Conservation (phyloP, 2,797 vertebrate genomes). For the Phataginus tricuspis region DNA sequence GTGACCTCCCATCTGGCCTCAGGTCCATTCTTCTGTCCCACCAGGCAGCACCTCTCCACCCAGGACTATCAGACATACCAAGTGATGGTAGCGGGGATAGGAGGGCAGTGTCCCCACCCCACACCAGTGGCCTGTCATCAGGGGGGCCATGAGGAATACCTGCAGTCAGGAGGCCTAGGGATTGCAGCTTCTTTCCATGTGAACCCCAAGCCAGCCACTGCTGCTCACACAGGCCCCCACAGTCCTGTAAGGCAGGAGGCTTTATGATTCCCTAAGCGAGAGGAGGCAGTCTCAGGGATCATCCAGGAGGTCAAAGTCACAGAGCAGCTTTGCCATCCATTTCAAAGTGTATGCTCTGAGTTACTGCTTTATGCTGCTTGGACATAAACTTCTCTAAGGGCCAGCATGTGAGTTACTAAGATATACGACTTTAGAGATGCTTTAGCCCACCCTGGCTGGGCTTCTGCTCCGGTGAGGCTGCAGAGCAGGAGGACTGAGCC, state of each 20-base stretch:
- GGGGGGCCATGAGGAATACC: not conserved
- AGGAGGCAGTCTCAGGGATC: not conserved
- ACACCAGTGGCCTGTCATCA: not conserved
- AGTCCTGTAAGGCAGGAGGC: not conserved
- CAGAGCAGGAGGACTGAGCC: not conserved
- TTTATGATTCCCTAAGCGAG: not conserved
- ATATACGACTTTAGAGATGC: not conserved
- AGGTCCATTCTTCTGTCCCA: not conserved
- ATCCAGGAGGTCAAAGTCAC: not conserved
- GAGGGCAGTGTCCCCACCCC: not conserved
- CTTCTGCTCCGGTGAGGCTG: not conserved
- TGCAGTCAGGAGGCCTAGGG: not conserved
- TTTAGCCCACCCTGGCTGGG: accelerated
- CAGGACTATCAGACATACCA: not conserved
- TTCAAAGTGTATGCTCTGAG: not conserved
- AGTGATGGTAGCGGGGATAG: not conserved
- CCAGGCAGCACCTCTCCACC: not conserved
- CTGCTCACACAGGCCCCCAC: not conserved
- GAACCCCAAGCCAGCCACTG: not conserved
- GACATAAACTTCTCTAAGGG: not conserved
- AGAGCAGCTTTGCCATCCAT: not conserved
- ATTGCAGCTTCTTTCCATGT: not conserved
- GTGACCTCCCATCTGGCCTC: not conserved
- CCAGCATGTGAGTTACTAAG: not conserved
- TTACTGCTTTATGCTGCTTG: too few species aligned